Percentiles rank a stretch among this genome's conserved stretches.
phyloP scores from a whole-genome alignment of 2,888 invertebrate species.

The Drosophila cracens region DNA sequence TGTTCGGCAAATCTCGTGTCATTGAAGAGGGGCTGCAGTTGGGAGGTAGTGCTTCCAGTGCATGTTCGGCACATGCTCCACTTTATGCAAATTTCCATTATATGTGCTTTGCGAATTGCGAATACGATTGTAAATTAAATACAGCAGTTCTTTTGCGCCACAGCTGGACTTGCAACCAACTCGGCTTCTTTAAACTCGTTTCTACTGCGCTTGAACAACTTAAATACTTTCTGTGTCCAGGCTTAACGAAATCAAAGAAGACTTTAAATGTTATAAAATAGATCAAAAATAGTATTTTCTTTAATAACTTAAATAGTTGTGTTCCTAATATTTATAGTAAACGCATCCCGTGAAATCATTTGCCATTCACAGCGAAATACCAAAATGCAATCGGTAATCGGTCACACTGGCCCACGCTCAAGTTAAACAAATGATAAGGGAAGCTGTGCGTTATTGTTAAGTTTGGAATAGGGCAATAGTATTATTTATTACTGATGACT shows the following conservation, averaged over 20 bases:
- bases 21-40: slow-evolving; percentile 70
- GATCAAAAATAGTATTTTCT: neutral
- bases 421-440: neutral
- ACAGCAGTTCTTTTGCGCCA: slow-evolving; percentile 19
- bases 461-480: neutral
- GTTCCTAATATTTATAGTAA: neutral
- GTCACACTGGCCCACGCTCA: neutral
- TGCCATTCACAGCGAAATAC: slow-evolving; percentile 8
- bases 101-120: neutral
- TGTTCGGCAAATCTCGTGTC: slow-evolving; percentile 49
- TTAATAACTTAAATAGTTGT: neutral
- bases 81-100: slow-evolving; percentile 82
- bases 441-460: neutral
- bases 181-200: neutral
- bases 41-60: slow-evolving; percentile 34
- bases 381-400: neutral
- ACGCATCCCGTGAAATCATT: neutral
- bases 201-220: neutral
- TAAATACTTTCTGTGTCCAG: neutral
- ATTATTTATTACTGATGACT: neutral
- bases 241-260: neutral
- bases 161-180: neutral
- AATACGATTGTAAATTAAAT: neutral
- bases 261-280: neutral
- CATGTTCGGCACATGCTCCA: slow-evolving; percentile 83